Evolutionary conservation across 2,113 vertebrate genomes (phyloP), one percentile per base, ranked within the genome.

Genomic region (Indicator maculatus): DNA sequence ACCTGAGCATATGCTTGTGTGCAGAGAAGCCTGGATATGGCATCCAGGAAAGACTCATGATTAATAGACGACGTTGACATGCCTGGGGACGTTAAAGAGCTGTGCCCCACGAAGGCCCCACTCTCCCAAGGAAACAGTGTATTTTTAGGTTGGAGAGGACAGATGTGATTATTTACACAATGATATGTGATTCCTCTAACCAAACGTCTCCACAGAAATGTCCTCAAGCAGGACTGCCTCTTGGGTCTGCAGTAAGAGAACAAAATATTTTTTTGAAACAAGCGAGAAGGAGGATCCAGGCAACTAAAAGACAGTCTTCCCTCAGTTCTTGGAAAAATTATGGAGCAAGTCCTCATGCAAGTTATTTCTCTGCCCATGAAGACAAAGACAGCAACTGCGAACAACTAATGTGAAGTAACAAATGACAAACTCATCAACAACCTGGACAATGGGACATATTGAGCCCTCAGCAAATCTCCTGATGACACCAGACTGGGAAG

Each of bases 401-500:
- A 50, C 6, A 69, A 12, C 5, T 33, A 76, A 11, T 7, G 3
- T 9, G 6, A 50, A 87, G 59, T 91, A 75, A 65, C 44, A 39
- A 70, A 63, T 9, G 7, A 9, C 30, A 33, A 76, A 30, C 8
- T 17, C 24, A 66, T 45, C 36, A 36, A 4, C 52, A 74, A 31
- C 28, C n/a, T 47, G 30, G n/a, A 41, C 18, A 27, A 23, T 15
- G 13, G 30, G n/a, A 85, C 0, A 0, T 21, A 64, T 72, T 1
- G 1, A 59, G 21, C 21, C 36, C 16, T 67, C 73, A 82, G n/a
- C 1, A 7, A 66, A 9, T 52, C 41, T 74, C 3, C 56, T 71
- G 33, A 23, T 71, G 73, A 55, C 45, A 17, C 14, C 56, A 88
- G 12, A 45, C 9, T 67, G 41, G 9, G 23, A 69, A 8, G 19